phyloP scores from a whole-genome alignment of 1,140 invertebrate genomes.

The Neodiprion pinetum region DNA sequence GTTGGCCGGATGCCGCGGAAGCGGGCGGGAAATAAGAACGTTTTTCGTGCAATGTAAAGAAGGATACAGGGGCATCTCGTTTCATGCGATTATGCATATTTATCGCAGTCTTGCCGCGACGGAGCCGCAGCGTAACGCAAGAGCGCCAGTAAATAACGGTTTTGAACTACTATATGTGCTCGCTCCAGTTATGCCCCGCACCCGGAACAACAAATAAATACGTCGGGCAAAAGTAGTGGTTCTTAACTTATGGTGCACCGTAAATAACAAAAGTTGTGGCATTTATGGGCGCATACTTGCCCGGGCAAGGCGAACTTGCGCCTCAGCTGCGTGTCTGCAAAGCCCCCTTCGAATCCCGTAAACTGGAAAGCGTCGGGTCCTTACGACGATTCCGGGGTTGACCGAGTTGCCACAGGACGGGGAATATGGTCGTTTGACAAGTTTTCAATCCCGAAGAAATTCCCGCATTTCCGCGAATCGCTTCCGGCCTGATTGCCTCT shows the following conservation, averaged over 20 bases:
- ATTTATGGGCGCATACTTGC: conserved; percentile 48
- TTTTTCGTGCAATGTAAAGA: not conserved
- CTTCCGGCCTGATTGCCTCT: not conserved
- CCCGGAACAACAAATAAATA: conserved; percentile 52
- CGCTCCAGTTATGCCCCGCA: conserved; percentile 34
- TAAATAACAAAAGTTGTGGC: conserved; percentile 53
- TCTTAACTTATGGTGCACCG: conserved; percentile 40
- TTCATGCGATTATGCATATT: conserved; percentile 46
- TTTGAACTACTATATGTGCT: conserved; percentile 26
- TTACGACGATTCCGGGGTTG: no score
- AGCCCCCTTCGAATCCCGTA: no score
- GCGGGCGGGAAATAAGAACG: not conserved
- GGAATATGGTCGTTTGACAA: no score
- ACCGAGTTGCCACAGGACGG: no score
- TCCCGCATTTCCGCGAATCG: no score
- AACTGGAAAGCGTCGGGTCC: no score
- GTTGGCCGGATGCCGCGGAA: not conserved
- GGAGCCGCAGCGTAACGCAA: conserved; percentile 28
- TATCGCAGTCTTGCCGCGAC: conserved; percentile 30
- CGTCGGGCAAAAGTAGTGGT: conserved; percentile 48
- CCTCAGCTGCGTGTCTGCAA: conserved; percentile 18
- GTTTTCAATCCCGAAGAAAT: no score
- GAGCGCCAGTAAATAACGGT: conserved; percentile 42
- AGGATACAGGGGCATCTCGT: conserved; percentile 15
- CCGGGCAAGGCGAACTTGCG: conserved; percentile 36